Conservation (phyloP, 23 tunicate genomes). For the Halocynthia roretzi region DNA sequence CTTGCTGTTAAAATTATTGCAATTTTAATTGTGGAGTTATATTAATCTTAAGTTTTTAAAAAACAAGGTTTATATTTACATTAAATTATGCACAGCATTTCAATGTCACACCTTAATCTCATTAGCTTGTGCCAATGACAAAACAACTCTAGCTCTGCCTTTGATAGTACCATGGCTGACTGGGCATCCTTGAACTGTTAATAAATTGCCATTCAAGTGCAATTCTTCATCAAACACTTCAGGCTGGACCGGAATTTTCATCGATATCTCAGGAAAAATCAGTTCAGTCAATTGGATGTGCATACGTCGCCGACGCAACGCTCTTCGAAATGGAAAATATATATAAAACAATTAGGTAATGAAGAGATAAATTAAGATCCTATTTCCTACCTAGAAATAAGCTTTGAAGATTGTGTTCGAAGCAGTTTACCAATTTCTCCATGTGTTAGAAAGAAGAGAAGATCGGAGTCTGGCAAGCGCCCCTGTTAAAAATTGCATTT, state of each 20-base stretch:
- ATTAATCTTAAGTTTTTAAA: too few relatives aligned
- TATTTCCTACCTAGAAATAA: constrained; percentile 22
- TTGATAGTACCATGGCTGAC: constrained; percentile 20
- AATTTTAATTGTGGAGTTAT: too few relatives aligned
- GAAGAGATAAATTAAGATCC: background rate
- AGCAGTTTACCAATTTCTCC: constrained; percentile 28
- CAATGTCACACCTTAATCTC: constrained; percentile 6
- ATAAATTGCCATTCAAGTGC: background rate
- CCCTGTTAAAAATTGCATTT: constrained; percentile 21
- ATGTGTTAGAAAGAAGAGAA: constrained; percentile 38
- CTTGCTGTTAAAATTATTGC: constrained; percentile 12
- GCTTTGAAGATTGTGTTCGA: constrained; percentile 7
- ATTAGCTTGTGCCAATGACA: constrained; percentile 6
- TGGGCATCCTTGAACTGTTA: constrained; percentile 7
- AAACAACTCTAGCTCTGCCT: constrained; percentile 9
- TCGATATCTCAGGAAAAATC: constrained; percentile 3
- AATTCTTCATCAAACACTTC: background rate
- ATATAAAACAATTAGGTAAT: too few relatives aligned
- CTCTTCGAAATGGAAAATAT: background rate
- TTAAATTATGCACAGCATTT: too few relatives aligned
- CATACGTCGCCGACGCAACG: background rate
- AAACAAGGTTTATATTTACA: too few relatives aligned
- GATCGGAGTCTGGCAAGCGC: constrained; percentile 31
- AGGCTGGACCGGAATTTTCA: background rate
- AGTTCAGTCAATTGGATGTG: background rate